Evolutionary conservation across 2,113 vertebrate genomes (phyloP), one percentile per base, ranked within the genome.

Genomic region (Erinaceus europaeus): DNA sequence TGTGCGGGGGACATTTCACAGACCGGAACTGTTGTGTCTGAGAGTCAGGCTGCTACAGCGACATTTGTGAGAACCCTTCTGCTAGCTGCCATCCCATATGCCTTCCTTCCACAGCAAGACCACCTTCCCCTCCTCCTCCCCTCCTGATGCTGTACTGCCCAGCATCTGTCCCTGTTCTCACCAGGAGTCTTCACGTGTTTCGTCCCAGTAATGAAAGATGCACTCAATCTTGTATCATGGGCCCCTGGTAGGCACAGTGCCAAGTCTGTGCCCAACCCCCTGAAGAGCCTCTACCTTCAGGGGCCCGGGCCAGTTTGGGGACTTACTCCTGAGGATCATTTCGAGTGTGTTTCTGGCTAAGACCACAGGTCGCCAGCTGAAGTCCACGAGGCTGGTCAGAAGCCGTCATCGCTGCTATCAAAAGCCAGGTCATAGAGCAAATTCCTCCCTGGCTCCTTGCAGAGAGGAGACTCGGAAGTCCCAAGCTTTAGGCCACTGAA

Each of bases 381-480:
- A 80, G 52, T 65, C 73, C 46, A 36, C 69, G 27, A 21, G 46
- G 50, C 40, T 46, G 23, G 1, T 94, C 85, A 95, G 52, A 93
- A 90, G 55, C 50, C 61, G 20, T 92, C 93, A 14, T 95, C 94
- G 1, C 93, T 95, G 8, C 97, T 97, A 9, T 98, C 97, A 78
- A 98, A 96, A 86, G 96, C 77, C 13, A 97, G 75, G 74, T 96
- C 85, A 34, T 93, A 96, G 18, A 89, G 74, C 38, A 75, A 57
- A 50, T 76, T 94, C 74, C 95, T 91, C 71, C 83, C 82, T 57
- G 40, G 17, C 62, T 94, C 79, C 0, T 0, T 12, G 9, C 9
- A 25, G 23, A 5, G 29, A 42, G 85, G 52, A 2, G 68, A 27
- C n/a, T 50, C 67, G 53, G 81, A 25, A 52, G 27, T 71, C 67